Percentiles rank a stretch among this genome's conserved stretches.
Evolutionary conservation across 2,113 vertebrate species (phyloP).

Genomic region (Dasyprocta punctata): DNA sequence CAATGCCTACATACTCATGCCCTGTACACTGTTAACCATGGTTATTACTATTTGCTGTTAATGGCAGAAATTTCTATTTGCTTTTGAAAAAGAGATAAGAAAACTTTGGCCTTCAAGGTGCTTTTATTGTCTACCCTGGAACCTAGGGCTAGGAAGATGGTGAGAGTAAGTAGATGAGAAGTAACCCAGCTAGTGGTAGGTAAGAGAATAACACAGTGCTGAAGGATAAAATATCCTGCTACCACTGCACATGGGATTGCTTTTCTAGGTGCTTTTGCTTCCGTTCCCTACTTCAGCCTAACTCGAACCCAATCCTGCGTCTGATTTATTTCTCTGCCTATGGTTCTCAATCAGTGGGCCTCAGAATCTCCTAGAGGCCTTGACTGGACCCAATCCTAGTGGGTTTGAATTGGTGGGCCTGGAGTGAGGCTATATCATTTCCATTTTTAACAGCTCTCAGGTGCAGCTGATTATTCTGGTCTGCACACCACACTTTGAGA

Average conservation of each 20-base stretch:
- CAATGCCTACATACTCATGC: neutral
- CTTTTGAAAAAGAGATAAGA: neutral
- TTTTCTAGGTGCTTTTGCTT: neutral
- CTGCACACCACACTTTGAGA: neutral
- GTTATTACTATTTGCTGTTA: neutral
- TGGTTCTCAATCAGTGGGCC: neutral
- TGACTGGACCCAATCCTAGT: neutral
- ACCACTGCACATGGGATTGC: neutral
- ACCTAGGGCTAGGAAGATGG: neutral
- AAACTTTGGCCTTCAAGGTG: neutral
- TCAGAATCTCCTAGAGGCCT: neutral
- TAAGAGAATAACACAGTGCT: too few species aligned
- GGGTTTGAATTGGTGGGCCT: neutral
- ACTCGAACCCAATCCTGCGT: neutral
- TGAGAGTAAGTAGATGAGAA: neutral
- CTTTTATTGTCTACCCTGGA: neutral
- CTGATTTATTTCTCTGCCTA: neutral
- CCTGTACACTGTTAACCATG: neutral
- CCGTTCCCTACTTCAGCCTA: neutral
- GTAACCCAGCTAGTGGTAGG: accelerated
- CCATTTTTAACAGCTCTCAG: neutral
- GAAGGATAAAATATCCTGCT: neutral
- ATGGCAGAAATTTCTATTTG: neutral
- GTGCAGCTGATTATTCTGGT: neutral
- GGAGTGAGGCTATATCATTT: too few species aligned